Conservation (phyloP, 1,140 invertebrate genomes). For the Diploscapter pachys region DNA sequence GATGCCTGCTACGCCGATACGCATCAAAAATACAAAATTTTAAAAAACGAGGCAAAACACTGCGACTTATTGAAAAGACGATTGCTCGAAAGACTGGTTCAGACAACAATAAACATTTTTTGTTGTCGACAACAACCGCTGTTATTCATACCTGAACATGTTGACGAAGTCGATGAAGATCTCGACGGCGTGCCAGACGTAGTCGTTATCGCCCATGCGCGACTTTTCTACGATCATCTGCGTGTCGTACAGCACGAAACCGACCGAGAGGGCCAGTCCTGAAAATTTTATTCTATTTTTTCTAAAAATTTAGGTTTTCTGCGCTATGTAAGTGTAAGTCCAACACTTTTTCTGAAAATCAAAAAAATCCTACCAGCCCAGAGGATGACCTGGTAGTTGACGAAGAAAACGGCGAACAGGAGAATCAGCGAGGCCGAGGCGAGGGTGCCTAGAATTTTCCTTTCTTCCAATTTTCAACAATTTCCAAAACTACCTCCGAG, state of each 20-base stretch:
- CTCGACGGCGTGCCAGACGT: slow-evolving; percentile 65
- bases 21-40: background rate
- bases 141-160: slow-evolving; percentile 19
- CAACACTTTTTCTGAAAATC: background rate
- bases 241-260: slow-evolving; percentile 91
- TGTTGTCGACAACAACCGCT: background rate
- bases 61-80: background rate
- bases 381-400: slow-evolving; percentile 75
- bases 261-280: slow-evolving; percentile 82
- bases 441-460: slow-evolving; percentile 64
- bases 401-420: slow-evolving; percentile 74
- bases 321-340: too few relatives aligned
- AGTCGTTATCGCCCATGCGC: slow-evolving; percentile 82
- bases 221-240: slow-evolving; percentile 89
- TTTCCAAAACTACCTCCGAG: slow-evolving; percentile 65
- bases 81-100: background rate
- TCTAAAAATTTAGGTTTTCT: too few relatives aligned
- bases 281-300: slow-evolving; percentile 50
- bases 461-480: background rate
- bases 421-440: slow-evolving; percentile 69
- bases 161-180: slow-evolving; percentile 37
- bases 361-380: slow-evolving; percentile 45
- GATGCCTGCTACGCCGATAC: background rate
- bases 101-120: background rate
- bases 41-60: background rate